phyloP scores from a whole-genome alignment of 2,797 vertebrate species.

The Sebastes trivittatus region DNA sequence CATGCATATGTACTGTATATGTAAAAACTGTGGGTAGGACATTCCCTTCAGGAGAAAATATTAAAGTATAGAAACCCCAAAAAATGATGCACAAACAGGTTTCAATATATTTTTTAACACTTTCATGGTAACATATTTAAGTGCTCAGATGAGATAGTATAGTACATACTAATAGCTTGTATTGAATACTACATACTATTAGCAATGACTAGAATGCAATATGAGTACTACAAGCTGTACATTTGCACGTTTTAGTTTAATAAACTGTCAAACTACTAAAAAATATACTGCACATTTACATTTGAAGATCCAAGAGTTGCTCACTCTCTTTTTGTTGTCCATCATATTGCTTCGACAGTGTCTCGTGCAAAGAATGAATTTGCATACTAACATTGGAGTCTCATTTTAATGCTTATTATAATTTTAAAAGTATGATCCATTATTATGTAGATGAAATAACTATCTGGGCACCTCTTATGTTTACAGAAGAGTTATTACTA shows the following conservation, averaged over 20 bases:
- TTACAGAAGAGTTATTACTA: not conserved
- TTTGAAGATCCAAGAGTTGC: not conserved
- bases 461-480: not conserved
- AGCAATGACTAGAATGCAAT: not conserved
- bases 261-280: not conserved
- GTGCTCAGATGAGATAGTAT: not conserved
- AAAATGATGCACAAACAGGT: not conserved
- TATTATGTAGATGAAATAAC: not conserved
- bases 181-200: not conserved
- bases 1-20: not conserved
- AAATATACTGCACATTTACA: not conserved
- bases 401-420: not conserved
- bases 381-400: not conserved
- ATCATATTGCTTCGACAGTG: not conserved
- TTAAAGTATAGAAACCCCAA: not conserved
- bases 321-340: not conserved
- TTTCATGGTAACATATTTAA: not conserved
- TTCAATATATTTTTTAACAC: not conserved
- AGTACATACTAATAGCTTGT: not conserved
- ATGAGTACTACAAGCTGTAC: not conserved
- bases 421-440: not conserved
- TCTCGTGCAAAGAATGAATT: not conserved
- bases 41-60: no score
- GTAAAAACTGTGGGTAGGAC: no score
- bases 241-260: not conserved